Conservation (phyloP, 2,888 invertebrate genomes). For the Ceriagrion tenellum region DNA sequence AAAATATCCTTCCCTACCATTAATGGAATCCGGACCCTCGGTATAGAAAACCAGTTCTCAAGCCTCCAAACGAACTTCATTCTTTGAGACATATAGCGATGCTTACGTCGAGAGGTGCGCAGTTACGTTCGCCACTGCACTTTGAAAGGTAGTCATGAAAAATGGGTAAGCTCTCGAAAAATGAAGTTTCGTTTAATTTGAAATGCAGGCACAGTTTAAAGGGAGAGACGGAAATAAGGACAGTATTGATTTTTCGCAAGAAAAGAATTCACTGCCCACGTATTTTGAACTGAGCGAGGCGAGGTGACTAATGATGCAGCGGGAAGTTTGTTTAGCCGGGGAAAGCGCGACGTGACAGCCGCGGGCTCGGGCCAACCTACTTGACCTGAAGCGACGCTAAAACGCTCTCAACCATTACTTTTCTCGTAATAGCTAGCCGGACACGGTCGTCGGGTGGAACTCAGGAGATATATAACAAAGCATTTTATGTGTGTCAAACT, state of each 20-base stretch:
- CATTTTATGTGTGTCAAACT: too few species aligned
- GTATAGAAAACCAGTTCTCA: too few species aligned
- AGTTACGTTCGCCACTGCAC: too few species aligned
- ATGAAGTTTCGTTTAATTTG: neutral
- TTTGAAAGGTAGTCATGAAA: neutral
- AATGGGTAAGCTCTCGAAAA: neutral
- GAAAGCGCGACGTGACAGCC: neutral
- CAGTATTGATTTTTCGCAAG: neutral
- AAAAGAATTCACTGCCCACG: slow-evolving; percentile 12
- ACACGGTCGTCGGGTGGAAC: neutral
- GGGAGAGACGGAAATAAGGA: neutral
- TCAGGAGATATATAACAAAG: too few species aligned
- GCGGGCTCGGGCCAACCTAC: neutral
- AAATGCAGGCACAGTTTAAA: neutral
- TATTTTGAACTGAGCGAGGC: neutral
- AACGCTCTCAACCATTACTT: neutral
- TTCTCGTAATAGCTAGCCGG: neutral
- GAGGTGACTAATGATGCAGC: slow-evolving; percentile 22
- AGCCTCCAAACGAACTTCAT: too few species aligned
- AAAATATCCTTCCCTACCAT: too few species aligned
- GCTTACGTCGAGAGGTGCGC: too few species aligned
- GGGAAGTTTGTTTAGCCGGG: neutral
- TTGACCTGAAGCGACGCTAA: neutral
- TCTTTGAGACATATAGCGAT: too few species aligned
- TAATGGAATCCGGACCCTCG: too few species aligned